Evolutionary conservation across 2,113 vertebrate species (phyloP), one percentile per base, ranked within the genome.

Genomic region (Poeciliopsis occidentalis): DNA sequence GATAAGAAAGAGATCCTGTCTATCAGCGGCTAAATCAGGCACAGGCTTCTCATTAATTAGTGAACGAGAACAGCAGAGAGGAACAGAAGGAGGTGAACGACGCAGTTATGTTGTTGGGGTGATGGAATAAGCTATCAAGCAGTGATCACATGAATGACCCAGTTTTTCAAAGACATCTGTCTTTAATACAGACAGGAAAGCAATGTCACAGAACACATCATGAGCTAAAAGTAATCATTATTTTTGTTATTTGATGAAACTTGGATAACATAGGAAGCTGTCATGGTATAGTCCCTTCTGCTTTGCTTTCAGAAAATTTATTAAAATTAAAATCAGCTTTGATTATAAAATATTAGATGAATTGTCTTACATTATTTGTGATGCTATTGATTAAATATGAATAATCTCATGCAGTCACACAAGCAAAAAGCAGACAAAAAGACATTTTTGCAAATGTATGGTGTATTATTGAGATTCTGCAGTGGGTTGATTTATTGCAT

Each of bases 1-100:
- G 26, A 47, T 67, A 29, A 67, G 19, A 8, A 29, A 44, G 66
- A 47, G 26, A 44, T 44, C n/a, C 17, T 22, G 66, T 67, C 66
- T 30, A 67, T 67, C 66, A 67, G 66, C 66, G 47, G 39, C 66
- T 30, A 47, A 67, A 67, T 47, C 26, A 47, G 41, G 66, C 15
- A 10, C 10, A 8, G 24, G 66, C 27, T 30, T 29, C 15, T 27
- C 66, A 67, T 47, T 30, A 67, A 47, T 67, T 67, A 47, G 37
- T 19, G 41, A 47, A 67, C 2, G 13, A 51, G 64, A 67, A 47
- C 66, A 67, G 26, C 66, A 67, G 29, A 67, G 6, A 27, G 66
- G 66, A 27, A 30, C 66, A 67, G 66, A 67, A 29, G 15, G 27
- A 67, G 39, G 66, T 15, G 26, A n/a, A 67, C 30, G 66, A n/a